A percentile compares a stretch with the other conserved stretches of the same genome.
phyloP scores from a whole-genome alignment of 2,797 vertebrate genomes.

The Siniperca undulata region DNA sequence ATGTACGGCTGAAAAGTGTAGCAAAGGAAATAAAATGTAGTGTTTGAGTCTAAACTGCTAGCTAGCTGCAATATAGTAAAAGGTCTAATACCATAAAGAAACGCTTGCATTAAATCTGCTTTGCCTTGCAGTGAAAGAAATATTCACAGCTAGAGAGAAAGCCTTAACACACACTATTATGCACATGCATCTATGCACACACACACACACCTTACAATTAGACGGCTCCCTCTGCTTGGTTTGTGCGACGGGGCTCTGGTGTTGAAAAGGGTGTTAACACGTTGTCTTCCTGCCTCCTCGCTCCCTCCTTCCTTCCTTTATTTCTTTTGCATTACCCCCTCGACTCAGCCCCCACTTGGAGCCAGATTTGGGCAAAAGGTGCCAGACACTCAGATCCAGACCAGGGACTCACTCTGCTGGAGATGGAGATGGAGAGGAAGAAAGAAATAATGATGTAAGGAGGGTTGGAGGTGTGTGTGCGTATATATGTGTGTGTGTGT shows the following conservation, averaged over 20 bases:
- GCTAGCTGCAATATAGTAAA: background rate
- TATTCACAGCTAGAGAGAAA: conserved; percentile 39
- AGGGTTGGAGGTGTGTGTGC: conserved; percentile 37
- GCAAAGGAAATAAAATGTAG: background rate
- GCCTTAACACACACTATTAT: conserved; percentile 8
- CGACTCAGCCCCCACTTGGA: conserved; percentile 46
- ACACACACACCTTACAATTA: conserved; percentile 79
- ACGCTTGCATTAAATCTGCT: conserved; percentile 24
- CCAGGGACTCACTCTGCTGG: conserved; percentile 69
- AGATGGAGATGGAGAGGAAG: conserved; percentile 52
- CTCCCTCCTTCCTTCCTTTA: conserved; percentile 65
- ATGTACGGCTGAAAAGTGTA: background rate
- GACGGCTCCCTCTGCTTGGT: conserved; percentile 71
- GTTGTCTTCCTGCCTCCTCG: conserved; percentile 72
- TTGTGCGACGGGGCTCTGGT: conserved; percentile 70
- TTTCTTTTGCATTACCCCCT: conserved; percentile 48
- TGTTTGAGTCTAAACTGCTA: background rate
- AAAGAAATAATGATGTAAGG: conserved; percentile 75
- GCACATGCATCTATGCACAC: conserved; percentile 6
- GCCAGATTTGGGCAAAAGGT: conserved; percentile 78
- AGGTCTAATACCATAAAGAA: background rate
- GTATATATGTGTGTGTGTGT: conserved; percentile 34
- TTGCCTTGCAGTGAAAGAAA: conserved; percentile 33
- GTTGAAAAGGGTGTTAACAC: conserved; percentile 84
- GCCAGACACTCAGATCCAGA: conserved; percentile 76